Evolutionary conservation across 2,888 invertebrate genomes (phyloP), one percentile per base, ranked within the genome.

Genomic region (Melieria omissa): DNA sequence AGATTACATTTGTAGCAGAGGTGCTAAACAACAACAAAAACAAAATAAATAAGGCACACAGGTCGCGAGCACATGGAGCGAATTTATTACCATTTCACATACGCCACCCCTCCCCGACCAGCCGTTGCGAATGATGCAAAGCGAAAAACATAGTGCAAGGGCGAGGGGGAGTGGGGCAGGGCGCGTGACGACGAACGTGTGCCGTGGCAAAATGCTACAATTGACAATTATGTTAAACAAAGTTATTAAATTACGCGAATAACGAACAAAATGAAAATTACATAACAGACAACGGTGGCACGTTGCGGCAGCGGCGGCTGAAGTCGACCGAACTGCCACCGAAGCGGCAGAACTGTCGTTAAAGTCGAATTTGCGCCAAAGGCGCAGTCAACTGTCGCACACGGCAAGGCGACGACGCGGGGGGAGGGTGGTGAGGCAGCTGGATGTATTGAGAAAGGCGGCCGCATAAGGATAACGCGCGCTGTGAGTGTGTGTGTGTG

Each of bases 191-290:
- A 61, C 47, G 60, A 16, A 58, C 49, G 52, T 67, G 67, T 52
- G 12, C 29, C 52, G 67, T 60, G 42, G 66, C 45, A 63, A 73
- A 74, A 76, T 74, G 74, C 74, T 77, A 72, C 74, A 74, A 76
- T 77, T 78, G 78, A 74, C 74, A 78, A 76, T 77, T 72, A 78
- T 76, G 78, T 74, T 74, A 75, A 78, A 74, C 75, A 76, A 77
- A 75, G 69, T 76, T 77, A 75, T 76, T 76, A 76, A 78, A 77
- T 76, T 77, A 76, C 68, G 73, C 72, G 65, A 74, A 71, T 71
- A 74, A 71, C 62, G 74, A 66, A 67, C 64, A 70, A 70, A 73
- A 67, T 70, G 73, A 69, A 73, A 73, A 71, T 73, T 75, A 61
- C 49, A 71, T 68, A 71, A 71, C 54, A 64, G 29, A 29, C 29